Evolutionary conservation across 2,113 vertebrate species (phyloP).

Genomic region (Melanerpes formicivorus): DNA sequence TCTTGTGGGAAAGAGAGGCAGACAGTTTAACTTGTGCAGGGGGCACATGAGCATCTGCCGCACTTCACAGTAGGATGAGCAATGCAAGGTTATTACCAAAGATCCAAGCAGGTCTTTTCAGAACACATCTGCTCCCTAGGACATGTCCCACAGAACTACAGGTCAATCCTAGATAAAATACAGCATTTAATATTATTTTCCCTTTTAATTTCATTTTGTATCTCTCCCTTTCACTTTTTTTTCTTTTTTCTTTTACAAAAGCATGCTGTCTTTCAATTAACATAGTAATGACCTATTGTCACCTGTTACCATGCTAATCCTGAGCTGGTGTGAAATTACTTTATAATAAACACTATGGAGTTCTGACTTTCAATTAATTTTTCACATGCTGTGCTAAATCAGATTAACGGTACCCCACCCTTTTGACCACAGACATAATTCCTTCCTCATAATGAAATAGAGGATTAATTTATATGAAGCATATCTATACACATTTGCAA

Average conservation of each 20-base stretch:
- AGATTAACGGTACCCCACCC: conserved; percentile 78
- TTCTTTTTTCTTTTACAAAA: conserved; percentile 28
- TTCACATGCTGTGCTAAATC: conserved; percentile 83
- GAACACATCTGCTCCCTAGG: background rate
- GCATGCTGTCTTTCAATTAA: conserved; percentile 80
- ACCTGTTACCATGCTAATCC: conserved; percentile 81
- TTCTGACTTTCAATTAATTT: conserved; percentile 86
- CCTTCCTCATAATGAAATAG: conserved; percentile 77
- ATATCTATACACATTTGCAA: conserved; percentile 80
- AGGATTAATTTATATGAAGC: conserved; percentile 80
- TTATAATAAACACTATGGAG: conserved; percentile 83
- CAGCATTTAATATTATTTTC: background rate
- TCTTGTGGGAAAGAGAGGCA: background rate
- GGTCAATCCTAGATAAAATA: conserved; percentile 18
- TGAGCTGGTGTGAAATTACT: conserved; percentile 86
- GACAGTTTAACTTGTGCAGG: background rate
- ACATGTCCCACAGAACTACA: background rate
- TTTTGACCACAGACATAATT: conserved; percentile 79
- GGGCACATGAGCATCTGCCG: background rate
- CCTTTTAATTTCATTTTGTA: background rate
- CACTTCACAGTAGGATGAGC: background rate
- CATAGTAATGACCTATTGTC: conserved; percentile 81
- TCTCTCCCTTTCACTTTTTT: background rate
- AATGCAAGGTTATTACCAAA: conserved; percentile 14
- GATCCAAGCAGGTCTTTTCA: background rate